A percentile compares a stretch with the other conserved stretches of the same genome.
Conservation (phyloP, 2,888 invertebrate species). For the Malachius bipustulatus region DNA sequence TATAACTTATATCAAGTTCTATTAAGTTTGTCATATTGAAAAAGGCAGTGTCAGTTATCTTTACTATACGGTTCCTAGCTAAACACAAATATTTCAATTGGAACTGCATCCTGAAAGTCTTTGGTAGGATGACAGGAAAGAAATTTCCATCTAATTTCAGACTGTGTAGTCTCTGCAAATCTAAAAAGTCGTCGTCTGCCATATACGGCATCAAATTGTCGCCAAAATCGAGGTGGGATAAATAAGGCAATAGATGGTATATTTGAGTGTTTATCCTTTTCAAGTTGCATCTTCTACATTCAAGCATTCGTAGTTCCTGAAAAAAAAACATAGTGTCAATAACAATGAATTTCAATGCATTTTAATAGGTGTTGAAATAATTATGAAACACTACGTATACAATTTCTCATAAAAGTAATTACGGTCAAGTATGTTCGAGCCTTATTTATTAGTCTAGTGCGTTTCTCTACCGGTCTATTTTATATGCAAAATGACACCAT, state of each 20-base stretch:
- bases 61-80: constrained; percentile 60
- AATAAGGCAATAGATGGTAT: constrained; percentile 60
- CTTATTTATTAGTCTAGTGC: too few relatives aligned
- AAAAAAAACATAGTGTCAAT: constrained; percentile 27
- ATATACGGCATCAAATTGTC: constrained; percentile 67
- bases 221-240: constrained; percentile 64
- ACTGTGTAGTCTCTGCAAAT: constrained; percentile 50
- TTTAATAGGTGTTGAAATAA: too few relatives aligned
- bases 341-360: constrained; percentile 8
- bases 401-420: too few relatives aligned
- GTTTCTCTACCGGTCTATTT: too few relatives aligned
- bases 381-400: too few relatives aligned
- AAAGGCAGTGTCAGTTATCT: constrained; percentile 63
- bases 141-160: constrained; percentile 65
- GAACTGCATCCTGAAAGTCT: constrained; percentile 49
- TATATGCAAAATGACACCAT: too few relatives aligned
- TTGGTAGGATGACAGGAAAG: constrained; percentile 60
- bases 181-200: constrained; percentile 58
- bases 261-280: constrained; percentile 66
- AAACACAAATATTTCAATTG: constrained; percentile 42
- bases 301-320: constrained; percentile 57
- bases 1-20: constrained; percentile 63
- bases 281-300: constrained; percentile 60
- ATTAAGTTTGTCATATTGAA: constrained; percentile 55
- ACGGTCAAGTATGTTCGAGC: too few relatives aligned